phyloP scores from a whole-genome alignment of 1,140 invertebrate genomes.

The Drosophila navojoa region DNA sequence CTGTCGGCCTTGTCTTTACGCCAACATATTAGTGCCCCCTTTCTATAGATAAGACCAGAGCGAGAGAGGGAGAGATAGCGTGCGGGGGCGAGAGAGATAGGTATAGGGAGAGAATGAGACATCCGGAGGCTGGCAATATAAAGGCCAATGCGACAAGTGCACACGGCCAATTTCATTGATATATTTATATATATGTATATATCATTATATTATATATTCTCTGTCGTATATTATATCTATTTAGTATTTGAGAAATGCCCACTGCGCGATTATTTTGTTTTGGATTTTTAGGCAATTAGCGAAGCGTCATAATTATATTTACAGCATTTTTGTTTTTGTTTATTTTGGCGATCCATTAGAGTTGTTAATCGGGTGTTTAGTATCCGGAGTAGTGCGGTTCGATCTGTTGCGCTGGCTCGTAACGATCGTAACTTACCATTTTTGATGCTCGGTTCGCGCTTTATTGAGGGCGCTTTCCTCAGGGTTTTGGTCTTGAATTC shows the following conservation, averaged over 20 bases:
- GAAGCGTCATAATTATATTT: slow-evolving; percentile 62
- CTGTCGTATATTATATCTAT: background rate
- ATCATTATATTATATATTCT: background rate
- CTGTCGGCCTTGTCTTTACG: slow-evolving; percentile 62
- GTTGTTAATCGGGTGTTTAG: slow-evolving; percentile 70
- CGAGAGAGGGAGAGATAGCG: background rate
- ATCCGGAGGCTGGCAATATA: slow-evolving; percentile 8
- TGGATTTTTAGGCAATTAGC: slow-evolving; percentile 52
- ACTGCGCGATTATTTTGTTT: background rate
- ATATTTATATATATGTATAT: slow-evolving; percentile 4
- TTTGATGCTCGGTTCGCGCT: slow-evolving; percentile 76
- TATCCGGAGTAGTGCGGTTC: slow-evolving; percentile 30
- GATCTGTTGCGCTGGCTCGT: slow-evolving; percentile 8
- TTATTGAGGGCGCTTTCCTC: slow-evolving; percentile 77
- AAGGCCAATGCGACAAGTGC: slow-evolving; percentile 26
- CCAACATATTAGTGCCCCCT: slow-evolving; percentile 30
- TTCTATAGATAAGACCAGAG: background rate
- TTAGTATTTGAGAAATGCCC: background rate
- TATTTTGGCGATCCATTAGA: slow-evolving; percentile 61
- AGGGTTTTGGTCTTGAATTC: slow-evolving; percentile 82
- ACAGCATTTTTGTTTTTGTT: slow-evolving; percentile 56
- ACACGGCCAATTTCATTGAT: slow-evolving; percentile 35
- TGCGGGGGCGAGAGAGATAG: background rate
- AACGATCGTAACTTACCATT: slow-evolving; percentile 69
- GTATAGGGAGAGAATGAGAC: background rate